Base-by-base conservation (phyloP, 1,140 invertebrate genomes). In the Eupristina koningsbergeri region DNA sequence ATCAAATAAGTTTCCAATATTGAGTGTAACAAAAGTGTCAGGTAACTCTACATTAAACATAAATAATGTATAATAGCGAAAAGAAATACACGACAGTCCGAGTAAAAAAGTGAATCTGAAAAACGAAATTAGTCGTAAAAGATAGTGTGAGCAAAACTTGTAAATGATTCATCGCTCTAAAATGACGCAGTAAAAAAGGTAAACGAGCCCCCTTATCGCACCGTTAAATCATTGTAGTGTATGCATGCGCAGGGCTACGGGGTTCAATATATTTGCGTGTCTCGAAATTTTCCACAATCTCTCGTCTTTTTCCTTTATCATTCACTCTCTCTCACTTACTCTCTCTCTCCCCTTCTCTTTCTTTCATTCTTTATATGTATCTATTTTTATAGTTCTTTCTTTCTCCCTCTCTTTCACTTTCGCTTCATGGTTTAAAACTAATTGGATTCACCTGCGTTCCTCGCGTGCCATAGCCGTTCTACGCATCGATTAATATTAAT, bases 171-270 rank as follows among this genome's bases (percentile, higher is more conserved):
- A 84, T 84, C 69, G 71, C 19, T 63, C 41, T 61, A 80, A 80
- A 84, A 84, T 84, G 77, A 75, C 71, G 77, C 58, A 80, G 77
- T 84, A 80, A 80, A 84, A 84, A 84, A 84, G 77, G 77, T 84
- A 84, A 80, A 84, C 69, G 83, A 84, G 71, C 34, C 63, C n/a
- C 36, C 76, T 79, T 84, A 84, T 79, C 82, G 58, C 26, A 69
- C 53, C 82, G 67, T 84, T 84, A 84, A 83, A 84, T 84, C 82
- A 63, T 34, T 31, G 50, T 31, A 22, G 71, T 34, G 22, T 75
- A 75, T 75, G 81, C 26, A 79, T 9, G 39, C 39, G 3, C 29
- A 34, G 13, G 31, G n/a, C 26, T 69, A 47, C n/a, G 63, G 29
- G 17, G 58, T 61, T 61, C 74, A 67, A 22, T 50, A 50, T 73